These are phyloP conservation scores for Rhinoptilus africanus DNA, from an alignment of 2,113 vertebrate genomes.

Conservation along the genomic window DNA sequence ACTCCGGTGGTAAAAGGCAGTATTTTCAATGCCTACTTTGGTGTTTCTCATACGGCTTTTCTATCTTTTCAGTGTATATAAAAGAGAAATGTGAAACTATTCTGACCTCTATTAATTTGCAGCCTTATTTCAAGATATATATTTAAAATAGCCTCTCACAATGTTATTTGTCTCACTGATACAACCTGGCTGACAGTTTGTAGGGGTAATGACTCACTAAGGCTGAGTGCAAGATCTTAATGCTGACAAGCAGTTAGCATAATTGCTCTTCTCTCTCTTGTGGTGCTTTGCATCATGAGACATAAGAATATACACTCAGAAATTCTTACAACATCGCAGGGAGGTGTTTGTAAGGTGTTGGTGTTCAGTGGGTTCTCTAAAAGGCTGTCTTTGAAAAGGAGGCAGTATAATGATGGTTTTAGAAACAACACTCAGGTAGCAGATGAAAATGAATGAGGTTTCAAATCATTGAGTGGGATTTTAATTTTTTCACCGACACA, in stretches of 20 bases:
- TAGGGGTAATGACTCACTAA: constrained; percentile 49
- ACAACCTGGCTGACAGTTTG: constrained; percentile 8
- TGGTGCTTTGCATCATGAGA: constrained; percentile 42
- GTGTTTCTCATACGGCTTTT: not conserved
- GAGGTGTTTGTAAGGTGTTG: not conserved
- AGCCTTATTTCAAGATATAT: not conserved
- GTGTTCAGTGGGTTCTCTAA: not conserved
- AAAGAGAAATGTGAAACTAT: not conserved
- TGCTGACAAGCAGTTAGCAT: constrained; percentile 29
- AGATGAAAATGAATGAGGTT: constrained; percentile 37
- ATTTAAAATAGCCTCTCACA: constrained; percentile 7
- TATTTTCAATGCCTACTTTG: not conserved
- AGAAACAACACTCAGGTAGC: not conserved
- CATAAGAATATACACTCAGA: not conserved
- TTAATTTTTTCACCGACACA: constrained; percentile 17
- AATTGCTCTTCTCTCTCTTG: constrained; percentile 43
- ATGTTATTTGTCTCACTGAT: not conserved
- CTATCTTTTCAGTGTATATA: not conserved
- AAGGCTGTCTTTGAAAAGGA: constrained; percentile 17
- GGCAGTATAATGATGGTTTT: constrained; percentile 1
- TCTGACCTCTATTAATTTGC: not conserved
- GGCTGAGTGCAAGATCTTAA: constrained; percentile 16
- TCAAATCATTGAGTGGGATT: constrained; percentile 24
- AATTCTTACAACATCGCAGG: not conserved
- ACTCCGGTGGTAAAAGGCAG: not conserved